These are phyloP conservation scores for Lordiphosa stackelbergi DNA, from an alignment of 1,140 invertebrate species.

Conservation along the genomic window DNA sequence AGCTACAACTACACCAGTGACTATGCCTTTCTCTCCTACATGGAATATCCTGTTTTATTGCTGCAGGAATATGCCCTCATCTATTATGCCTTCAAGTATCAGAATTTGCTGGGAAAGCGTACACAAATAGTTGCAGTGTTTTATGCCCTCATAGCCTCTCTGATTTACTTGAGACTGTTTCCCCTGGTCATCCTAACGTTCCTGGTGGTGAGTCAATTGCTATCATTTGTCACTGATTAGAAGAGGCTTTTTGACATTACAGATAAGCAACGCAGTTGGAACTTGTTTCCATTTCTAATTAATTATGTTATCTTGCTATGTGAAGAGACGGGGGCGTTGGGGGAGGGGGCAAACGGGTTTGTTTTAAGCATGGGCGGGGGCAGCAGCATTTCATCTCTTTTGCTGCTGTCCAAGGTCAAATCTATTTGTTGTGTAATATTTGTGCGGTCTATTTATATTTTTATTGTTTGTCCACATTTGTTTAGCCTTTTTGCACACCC, in stretches of 20 bases:
- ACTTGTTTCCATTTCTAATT: constrained; percentile 33
- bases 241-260: no score
- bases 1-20: constrained; percentile 83
- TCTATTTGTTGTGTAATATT: constrained; percentile 59
- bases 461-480: constrained; percentile 36
- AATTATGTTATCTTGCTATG: constrained; percentile 30
- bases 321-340: no score
- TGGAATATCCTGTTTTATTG: constrained; percentile 84
- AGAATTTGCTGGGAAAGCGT: constrained; percentile 78
- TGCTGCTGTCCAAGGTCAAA: constrained; percentile 43
- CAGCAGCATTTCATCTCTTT: constrained; percentile 8
- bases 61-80: constrained; percentile 83
- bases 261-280: constrained; percentile 39
- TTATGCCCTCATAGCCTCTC: constrained; percentile 78
- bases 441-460: constrained; percentile 48
- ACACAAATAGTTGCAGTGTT: constrained; percentile 76
- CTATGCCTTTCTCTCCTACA: constrained; percentile 82
- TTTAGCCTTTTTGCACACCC: constrained; percentile 83
- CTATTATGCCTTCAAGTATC: constrained; percentile 81
- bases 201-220: constrained; percentile 80
- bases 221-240: constrained; percentile 40
- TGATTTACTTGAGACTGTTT: constrained; percentile 79
- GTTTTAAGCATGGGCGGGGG: constrained; percentile 10
- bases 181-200: constrained; percentile 80
- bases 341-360: constrained; percentile 26